Conservation (phyloP, 2,888 invertebrate genomes). For the Periphyllus acericola region DNA sequence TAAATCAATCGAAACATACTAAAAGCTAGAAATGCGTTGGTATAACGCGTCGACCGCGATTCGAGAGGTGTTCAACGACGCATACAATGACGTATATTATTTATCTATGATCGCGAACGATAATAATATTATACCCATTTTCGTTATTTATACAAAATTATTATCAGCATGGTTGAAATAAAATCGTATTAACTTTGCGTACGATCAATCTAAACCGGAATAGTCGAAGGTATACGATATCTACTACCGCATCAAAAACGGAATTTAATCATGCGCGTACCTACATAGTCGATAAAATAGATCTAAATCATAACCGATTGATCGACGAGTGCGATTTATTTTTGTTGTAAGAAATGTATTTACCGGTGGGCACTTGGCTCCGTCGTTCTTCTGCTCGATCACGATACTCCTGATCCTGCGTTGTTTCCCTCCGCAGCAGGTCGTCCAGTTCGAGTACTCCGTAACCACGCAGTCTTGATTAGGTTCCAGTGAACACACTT, state of each 20-base stretch:
- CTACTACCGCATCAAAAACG: not conserved
- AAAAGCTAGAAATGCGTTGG: not conserved
- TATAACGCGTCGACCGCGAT: not conserved
- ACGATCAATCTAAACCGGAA: not conserved
- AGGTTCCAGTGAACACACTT: constrained; percentile 66
- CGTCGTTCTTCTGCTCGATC: constrained; percentile 67
- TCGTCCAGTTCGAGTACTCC: constrained; percentile 66
- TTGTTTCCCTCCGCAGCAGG: constrained; percentile 67
- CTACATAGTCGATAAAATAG: too few relatives aligned
- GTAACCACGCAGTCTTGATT: constrained; percentile 67
- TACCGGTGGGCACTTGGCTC: constrained; percentile 67
- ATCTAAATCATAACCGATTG: too few relatives aligned
- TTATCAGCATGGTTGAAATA: constrained; percentile 1
- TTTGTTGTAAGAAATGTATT: not conserved
- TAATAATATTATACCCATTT: constrained; percentile 47
- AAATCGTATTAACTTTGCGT: too few relatives aligned
- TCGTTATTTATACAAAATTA: constrained; percentile 45
- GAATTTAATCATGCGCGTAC: too few relatives aligned
- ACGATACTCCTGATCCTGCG: constrained; percentile 67
- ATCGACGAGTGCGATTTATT: too few relatives aligned
- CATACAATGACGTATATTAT: not conserved
- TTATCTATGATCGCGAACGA: not conserved
- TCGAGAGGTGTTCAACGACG: not conserved
- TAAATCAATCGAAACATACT: constrained; percentile 39
- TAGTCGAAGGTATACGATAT: not conserved